Evolutionary conservation across 2,888 invertebrate species (phyloP), one percentile per base, ranked within the genome.

Genomic region (Dexiosoma caninum): DNA sequence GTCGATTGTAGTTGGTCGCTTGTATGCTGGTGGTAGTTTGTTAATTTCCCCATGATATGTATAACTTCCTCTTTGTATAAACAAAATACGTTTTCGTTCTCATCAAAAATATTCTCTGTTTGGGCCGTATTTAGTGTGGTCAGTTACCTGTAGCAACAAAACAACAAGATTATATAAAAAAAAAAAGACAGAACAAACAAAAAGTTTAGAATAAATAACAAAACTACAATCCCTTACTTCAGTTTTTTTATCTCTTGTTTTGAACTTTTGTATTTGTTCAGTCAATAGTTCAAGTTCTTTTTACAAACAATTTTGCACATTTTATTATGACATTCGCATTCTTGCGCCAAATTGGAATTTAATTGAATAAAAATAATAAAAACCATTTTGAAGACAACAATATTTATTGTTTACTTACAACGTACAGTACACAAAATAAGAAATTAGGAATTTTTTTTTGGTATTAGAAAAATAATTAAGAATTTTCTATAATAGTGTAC

Each of bases 111-210:
- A 67, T 86, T 86, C 88, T 89, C 87, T 88, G 87, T 89, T 88
- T 87, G 84, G 86, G 86, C 80, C 82, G 85, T 82, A 86, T 88
- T 85, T 70, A 85, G 84, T 81, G 87, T 87, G 87, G 87, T 86
- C 86, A 88, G 89, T 89, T 89, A 87, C 89, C 89, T 88, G 85
- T 86, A 85, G 88, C 89, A 89, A 89, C 89, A 86, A 85, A 49
- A 67, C 49, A 55, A 30, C n/a, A 67, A 53, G 35, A 67, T 49
- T 64, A 57, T 27, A 2, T 14, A 66, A 69, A 46, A 8, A 57
- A 55, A 55, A 57, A 0, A 40, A 60, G 51, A 49, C 14, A 62
- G 49, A 78, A 69, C 60, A 69, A 53, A 59, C 64, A 70, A 57
- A 23, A 44, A 42, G 19, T 67, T 82, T 84, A 76, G 46, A 19